Evolutionary conservation across 2,113 vertebrate species (phyloP), one percentile per base, ranked within the genome.

Genomic region (Vidua chalybeata): DNA sequence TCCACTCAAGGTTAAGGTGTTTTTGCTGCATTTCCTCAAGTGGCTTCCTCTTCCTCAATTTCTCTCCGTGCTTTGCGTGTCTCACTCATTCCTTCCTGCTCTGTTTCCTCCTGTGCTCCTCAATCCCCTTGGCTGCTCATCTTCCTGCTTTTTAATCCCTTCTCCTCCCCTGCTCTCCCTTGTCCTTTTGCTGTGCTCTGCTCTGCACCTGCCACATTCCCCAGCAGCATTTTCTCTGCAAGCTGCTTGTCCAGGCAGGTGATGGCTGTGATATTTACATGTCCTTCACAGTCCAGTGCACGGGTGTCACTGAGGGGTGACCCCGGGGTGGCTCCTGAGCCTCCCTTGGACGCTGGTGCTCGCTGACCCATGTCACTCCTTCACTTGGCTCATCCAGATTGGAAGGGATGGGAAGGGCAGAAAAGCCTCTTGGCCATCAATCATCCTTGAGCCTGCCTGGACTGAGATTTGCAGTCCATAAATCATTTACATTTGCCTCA

Each of bases 41-140:
- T 12, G 7, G n/a, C 20, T 90, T 80, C 12, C 1, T 51, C 49
- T 84, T 66, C 85, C 59, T 62, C 37, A 15, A 0, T 86, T 82
- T 54, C n/a, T 58, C 30, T 13, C 20, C 0, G 0, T 13, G 3
- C 22, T 78, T 33, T 41, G 22, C 0, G 0, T 56, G 52, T 41
- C 41, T 73, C 46, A 0, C 49, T 28, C 61, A 2, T 52, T 82
- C 89, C 82, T 89, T 45, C 52, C 66, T n/a, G 10, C 33, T 89
- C 48, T 2, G 0, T 61, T 92, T 90, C 63, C 31, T 83, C n/a
- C 68, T 77, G 61, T 46, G 48, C 46, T 67, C 56, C 77, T 69
- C 45, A 13, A 1, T 58, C 39, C 72, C 51, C 51, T 80, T 2
- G 2, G n/a, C 90, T 5, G 9, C 78, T 72, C 12, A 0, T 59